These are phyloP conservation scores for Ephydatia muelleri DNA, from an alignment of 37 sponge, comb jelly and placozoan genomes.

Conservation along the genomic window DNA sequence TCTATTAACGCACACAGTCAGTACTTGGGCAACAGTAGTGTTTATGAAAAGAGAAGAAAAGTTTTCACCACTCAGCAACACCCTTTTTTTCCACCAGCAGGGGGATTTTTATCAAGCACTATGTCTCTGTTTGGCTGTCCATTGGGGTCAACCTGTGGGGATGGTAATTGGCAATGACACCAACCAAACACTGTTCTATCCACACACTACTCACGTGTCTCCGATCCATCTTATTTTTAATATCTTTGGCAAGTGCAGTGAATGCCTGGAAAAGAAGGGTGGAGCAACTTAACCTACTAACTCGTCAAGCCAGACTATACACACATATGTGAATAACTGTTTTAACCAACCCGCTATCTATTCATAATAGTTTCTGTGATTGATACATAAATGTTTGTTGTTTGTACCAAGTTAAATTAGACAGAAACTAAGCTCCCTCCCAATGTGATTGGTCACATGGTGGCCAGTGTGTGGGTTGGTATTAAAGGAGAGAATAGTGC, in stretches of 20 bases:
- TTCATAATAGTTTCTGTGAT: too few species aligned
- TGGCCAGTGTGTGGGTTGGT: too few species aligned
- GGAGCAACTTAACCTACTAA: not conserved
- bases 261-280: constrained; percentile 75
- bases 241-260: constrained; percentile 89
- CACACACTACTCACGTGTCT: constrained; percentile 52
- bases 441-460: too few species aligned
- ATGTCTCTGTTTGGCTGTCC: not conserved
- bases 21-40: too few species aligned
- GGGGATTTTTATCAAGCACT: not conserved
- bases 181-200: too few species aligned
- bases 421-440: too few species aligned
- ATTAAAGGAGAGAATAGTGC: too few species aligned
- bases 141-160: not conserved
- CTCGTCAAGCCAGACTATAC: not conserved
- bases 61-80: not conserved
- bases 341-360: too few species aligned
- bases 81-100: not conserved
- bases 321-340: too few species aligned
- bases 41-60: not conserved
- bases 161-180: not conserved
- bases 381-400: too few species aligned
- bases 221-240: constrained; percentile 98
- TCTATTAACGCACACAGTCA: not conserved
- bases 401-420: too few species aligned